Percentiles rank a stretch among this genome's conserved stretches.
phyloP scores from a whole-genome alignment of 2,113 vertebrate genomes.

The Rhinoderma darwinii region DNA sequence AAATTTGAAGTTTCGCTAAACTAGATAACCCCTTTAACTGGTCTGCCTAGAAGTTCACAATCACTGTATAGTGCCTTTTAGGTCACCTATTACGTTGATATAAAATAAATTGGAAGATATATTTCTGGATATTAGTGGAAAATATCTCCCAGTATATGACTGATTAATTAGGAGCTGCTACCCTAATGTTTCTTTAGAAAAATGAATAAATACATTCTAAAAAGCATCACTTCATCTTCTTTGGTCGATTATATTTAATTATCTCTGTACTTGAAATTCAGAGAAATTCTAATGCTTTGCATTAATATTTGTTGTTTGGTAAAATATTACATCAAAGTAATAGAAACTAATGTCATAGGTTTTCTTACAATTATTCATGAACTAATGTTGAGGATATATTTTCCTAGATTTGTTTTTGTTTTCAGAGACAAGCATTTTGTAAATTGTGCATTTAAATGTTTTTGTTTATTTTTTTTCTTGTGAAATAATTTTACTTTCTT shows the following conservation, averaged over 20 bases:
- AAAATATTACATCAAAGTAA: not conserved
- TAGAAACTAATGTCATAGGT: not conserved
- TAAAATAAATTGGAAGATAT: not conserved
- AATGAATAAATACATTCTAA: not conserved
- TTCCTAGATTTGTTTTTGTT: not conserved
- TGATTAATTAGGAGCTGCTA: not conserved
- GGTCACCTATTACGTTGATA: not conserved
- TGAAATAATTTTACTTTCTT: not conserved
- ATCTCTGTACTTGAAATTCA: not conserved
- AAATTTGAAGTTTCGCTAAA: too few relatives aligned
- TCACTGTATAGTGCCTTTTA: not conserved
- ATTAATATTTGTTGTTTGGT: not conserved
- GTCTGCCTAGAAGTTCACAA: not conserved
- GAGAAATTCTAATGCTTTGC: not conserved
- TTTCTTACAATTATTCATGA: constrained; percentile 1
- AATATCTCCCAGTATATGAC: not conserved
- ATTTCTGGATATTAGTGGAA: not conserved
- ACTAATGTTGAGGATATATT: not conserved
- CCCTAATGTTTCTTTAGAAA: not conserved
- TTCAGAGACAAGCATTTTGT: not conserved
- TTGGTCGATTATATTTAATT: not conserved
- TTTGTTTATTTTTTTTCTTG: not conserved
- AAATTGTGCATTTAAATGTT: not conserved
- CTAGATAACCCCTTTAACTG: not conserved
- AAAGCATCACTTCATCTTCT: constrained; percentile 8